Conservation (phyloP, 2,797 vertebrate genomes). For the Molossus molossus region DNA sequence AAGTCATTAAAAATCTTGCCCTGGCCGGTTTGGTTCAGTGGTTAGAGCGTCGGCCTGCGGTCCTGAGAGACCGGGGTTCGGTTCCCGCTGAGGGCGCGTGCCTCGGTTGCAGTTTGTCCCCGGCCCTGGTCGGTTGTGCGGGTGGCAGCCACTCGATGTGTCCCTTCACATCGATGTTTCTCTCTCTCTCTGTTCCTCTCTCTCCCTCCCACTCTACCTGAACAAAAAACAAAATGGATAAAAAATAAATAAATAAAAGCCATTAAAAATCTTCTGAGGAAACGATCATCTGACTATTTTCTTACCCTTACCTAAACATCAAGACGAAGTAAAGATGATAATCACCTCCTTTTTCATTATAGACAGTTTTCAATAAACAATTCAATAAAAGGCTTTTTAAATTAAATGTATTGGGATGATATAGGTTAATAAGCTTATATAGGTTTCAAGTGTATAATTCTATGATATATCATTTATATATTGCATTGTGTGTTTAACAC, state of each 20-base stretch:
- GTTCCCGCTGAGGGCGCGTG: too few relatives aligned
- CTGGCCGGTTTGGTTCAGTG: too few relatives aligned
- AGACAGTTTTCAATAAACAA: conserved; percentile 17
- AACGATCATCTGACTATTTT: conserved; percentile 23
- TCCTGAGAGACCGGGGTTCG: too few relatives aligned
- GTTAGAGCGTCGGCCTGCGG: too few relatives aligned
- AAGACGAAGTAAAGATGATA: background rate
- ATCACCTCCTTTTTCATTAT: background rate
- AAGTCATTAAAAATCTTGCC: background rate
- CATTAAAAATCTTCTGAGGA: conserved; percentile 11
- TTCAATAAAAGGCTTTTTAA: background rate
- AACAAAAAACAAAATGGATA: too few relatives aligned
- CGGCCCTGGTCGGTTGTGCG: too few relatives aligned
- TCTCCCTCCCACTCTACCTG: too few relatives aligned
- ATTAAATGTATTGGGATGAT: background rate
- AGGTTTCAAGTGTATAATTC: background rate
- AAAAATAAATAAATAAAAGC: too few relatives aligned
- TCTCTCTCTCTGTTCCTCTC: too few relatives aligned
- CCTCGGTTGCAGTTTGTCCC: too few relatives aligned
- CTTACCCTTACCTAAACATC: background rate
- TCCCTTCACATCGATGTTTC: too few relatives aligned
- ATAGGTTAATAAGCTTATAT: background rate
- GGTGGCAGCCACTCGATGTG: too few relatives aligned
- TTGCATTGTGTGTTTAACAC: background rate
- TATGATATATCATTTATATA: background rate